Evolutionary conservation across 2,888 invertebrate genomes (phyloP), one percentile per base, ranked within the genome.

Genomic region (Crossocerus cetratus): DNA sequence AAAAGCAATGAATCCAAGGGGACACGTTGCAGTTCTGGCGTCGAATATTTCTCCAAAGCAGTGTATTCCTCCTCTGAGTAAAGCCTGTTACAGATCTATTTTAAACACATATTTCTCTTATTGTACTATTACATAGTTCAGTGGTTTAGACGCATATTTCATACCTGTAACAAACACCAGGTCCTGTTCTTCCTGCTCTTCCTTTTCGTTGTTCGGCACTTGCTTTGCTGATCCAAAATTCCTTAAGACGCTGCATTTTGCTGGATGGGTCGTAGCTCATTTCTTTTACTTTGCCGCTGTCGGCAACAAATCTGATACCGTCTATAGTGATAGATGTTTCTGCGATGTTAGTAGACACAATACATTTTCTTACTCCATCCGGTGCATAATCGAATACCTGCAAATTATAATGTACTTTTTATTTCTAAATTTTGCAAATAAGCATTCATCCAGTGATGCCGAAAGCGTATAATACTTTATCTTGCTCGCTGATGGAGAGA

Each of bases 251-350:
- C 87, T 98, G 98, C 92, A 99, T 97, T 88, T 97, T 97, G 67
- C 96, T 95, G 0, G 93, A 93, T 0, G 97, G 94, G 90, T 99
- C 98, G 87, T 97, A 99, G 84, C 95, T 97, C 97, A 99, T 99
- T 91, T 99, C 97, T 91, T 99, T 99, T 0, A 96, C 97, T 92
- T 98, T 98, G 32, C 99, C 99, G 2, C 98, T 98, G 90, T 99
- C 99, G 0, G 97, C 94, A 0, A 99, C 99, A 91, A 99, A 99
- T 85, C 99, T 92, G 65, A 99, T 96, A 0, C 99, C 99, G 89
- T 99, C 99, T 65, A 99, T 99, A 0, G 99, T 99, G 2, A 99
- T 95, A 0, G 99, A 99, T 0, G 99, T 99, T 92, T 99, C 99
- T 0, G 99, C 99, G 69, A 99, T 99, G 87, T 99, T 99, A 0